Base-by-base conservation (phyloP, 1,140 invertebrate genomes). In the Drepana arcuata region DNA sequence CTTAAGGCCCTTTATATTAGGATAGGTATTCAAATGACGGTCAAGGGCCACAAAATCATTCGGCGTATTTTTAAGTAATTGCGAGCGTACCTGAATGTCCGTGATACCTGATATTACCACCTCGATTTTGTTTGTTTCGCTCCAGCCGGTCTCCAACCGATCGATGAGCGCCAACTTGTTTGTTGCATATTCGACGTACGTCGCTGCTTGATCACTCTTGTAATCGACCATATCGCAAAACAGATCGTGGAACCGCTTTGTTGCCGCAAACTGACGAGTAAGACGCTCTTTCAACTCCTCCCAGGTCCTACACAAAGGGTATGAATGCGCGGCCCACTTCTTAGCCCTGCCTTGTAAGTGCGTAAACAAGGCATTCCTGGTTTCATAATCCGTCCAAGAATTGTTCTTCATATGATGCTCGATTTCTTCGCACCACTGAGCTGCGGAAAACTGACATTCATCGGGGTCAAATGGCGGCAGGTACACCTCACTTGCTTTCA, bases 351-450 rank as follows among this genome's bases (percentile, higher is more conserved):
- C 55, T 47, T 33, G 40, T 5, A 63, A 14, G 12, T 53, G 47
- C 2, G 59, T 28, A 10, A 56, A 38, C 12, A 11, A 27, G 7
- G 18, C 35, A 30, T 38, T 38, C 18, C 27, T 18, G 2, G 35
- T 30, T 24, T 38, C 35, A 23, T 38, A 38, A 14, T 38, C 35
- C 15, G 27, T 38, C 35, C 18, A 38, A 4, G 35, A 18, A n/a
- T 38, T 38, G 10, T 38, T 21, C 6, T 2, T 30, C 6, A 7
- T 21, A 24, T 31, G 28, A 30, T 30, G 35, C 7, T 59, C 6
- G 48, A 51, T 28, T 55, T 59, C 43, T 59, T 59, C 1, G 48
- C 28, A 6, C 48, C 52, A 45, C 59, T 49, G 10, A 51, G 55
- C 2, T 30, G 16, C n/a, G 51, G 13, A 15, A 63, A 41, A 26